Conservation (phyloP, 2,797 vertebrate genomes). For the Clarias laeviceps region DNA sequence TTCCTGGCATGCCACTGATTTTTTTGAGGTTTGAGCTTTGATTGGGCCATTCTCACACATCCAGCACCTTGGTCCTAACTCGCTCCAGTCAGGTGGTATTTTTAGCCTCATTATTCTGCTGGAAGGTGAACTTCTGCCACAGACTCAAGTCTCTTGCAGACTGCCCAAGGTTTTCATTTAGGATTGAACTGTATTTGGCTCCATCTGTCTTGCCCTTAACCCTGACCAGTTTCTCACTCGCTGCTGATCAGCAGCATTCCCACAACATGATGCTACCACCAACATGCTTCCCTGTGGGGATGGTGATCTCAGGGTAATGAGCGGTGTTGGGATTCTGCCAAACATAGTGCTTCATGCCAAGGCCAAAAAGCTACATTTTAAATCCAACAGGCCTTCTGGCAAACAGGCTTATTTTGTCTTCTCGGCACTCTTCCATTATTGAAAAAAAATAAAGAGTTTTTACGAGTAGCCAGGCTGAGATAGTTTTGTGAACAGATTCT, state of each 20-base stretch:
- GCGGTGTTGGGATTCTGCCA: conserved; percentile 6
- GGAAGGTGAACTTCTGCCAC: not conserved
- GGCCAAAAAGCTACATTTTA: conserved; percentile 17
- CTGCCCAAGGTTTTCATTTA: not conserved
- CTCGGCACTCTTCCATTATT: not conserved
- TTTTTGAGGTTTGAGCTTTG: not conserved
- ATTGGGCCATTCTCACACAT: not conserved
- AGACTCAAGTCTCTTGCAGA: not conserved
- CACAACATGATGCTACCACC: not conserved
- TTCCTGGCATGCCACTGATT: not conserved
- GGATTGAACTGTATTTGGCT: not conserved
- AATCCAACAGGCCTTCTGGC: conserved; percentile 8
- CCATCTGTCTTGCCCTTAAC: not conserved
- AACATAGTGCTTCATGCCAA: conserved; percentile 10
- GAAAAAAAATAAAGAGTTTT: not conserved
- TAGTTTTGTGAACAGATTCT: not conserved
- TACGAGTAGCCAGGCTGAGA: not conserved
- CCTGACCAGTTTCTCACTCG: not conserved
- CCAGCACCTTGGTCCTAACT: not conserved
- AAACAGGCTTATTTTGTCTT: not conserved
- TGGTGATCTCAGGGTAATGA: conserved; percentile 10
- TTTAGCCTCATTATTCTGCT: not conserved
- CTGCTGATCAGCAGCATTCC: not conserved
- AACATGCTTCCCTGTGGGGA: not conserved
- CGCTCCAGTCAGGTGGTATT: not conserved